A percentile compares a stretch with the other conserved stretches of the same genome.
Evolutionary conservation across 2,113 vertebrate genomes (phyloP).

Genomic region (Percina caprodes): DNA sequence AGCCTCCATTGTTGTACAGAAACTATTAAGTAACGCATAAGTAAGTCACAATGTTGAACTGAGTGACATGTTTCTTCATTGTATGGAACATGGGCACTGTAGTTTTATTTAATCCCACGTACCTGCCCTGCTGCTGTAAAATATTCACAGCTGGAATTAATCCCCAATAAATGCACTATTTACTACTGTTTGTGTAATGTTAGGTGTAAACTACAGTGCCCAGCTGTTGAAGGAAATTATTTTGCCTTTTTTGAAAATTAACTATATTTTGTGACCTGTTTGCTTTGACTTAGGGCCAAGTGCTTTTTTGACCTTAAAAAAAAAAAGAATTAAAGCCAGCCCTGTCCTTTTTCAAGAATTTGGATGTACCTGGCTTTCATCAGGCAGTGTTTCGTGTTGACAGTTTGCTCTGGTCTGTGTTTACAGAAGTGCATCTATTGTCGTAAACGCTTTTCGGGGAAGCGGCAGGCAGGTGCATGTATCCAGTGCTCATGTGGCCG

Average conservation of each 20-base stretch:
- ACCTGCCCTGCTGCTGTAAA: neutral
- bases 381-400: conserved; percentile 22
- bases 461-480: conserved; percentile 90
- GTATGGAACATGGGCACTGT: neutral
- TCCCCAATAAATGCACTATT: neutral
- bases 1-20: neutral
- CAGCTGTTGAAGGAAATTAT: neutral
- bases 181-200: neutral
- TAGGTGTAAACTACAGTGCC: neutral
- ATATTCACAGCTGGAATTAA: neutral
- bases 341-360: neutral
- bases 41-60: neutral
- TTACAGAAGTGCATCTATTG: conserved; percentile 95
- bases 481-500: conserved; percentile 95
- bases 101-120: neutral
- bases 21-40: neutral
- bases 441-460: conserved; percentile 86
- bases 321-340: neutral
- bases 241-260: neutral
- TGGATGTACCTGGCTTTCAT: neutral
- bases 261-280: neutral
- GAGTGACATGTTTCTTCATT: neutral
- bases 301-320: neutral
- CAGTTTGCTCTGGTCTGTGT: conserved; percentile 46
- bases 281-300: neutral